Conservation (phyloP, 2,888 invertebrate genomes). For the Melinopterus prodromus region DNA sequence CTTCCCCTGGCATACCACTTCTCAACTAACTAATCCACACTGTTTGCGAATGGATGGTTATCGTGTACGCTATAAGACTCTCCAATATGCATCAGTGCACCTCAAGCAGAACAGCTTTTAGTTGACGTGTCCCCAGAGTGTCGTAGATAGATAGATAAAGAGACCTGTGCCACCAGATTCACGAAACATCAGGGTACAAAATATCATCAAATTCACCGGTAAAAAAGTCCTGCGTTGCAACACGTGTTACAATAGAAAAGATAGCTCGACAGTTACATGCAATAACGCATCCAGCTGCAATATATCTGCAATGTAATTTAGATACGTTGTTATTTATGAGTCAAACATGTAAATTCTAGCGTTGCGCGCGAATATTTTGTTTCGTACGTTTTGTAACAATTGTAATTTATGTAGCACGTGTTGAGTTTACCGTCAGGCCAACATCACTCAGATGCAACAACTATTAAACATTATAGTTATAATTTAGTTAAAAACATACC, state of each 20-base stretch:
- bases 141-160: too few relatives aligned
- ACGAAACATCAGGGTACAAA: too few relatives aligned
- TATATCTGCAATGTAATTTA: neutral
- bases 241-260: neutral
- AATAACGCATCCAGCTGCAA: neutral
- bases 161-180: too few relatives aligned
- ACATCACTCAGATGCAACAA: too few relatives aligned
- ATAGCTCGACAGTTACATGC: neutral
- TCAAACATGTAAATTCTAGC: neutral
- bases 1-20: neutral
- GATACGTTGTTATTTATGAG: neutral
- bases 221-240: neutral
- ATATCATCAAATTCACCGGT: too few relatives aligned
- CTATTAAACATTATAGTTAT: too few relatives aligned
- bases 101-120: neutral
- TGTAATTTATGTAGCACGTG: neutral
- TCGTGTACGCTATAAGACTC: neutral
- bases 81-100: slow-evolving; percentile 4
- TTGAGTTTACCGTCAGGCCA: too few relatives aligned
- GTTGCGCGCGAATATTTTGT: neutral
- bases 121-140: too few relatives aligned
- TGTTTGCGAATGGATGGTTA: neutral
- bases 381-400: neutral
- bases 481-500: too few relatives aligned
- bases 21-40: neutral